These are phyloP conservation scores for Lineus longissimus DNA, from an alignment of 1,140 invertebrate species.

Conservation along the genomic window DNA sequence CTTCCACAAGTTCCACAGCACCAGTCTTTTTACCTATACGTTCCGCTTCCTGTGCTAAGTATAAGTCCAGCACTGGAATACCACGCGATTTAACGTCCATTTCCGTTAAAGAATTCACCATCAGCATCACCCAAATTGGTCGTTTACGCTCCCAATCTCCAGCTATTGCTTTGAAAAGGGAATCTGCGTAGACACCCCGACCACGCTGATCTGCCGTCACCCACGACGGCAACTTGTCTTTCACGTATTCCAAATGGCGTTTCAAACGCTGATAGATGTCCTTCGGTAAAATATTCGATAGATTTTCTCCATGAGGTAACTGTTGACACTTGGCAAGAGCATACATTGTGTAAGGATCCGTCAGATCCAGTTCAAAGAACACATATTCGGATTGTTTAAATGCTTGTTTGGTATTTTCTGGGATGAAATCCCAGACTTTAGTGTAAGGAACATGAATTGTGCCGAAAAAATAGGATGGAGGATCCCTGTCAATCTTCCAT, in stretches of 20 bases:
- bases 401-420: conserved; percentile 57
- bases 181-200: conserved; percentile 57
- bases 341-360: conserved; percentile 55
- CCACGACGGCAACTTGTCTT: conserved; percentile 53
- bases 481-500: conserved; percentile 50
- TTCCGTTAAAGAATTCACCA: conserved; percentile 60
- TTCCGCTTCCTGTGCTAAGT: conserved; percentile 59
- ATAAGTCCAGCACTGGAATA: conserved; percentile 60
- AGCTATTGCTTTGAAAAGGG: conserved; percentile 58
- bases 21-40: conserved; percentile 56
- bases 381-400: conserved; percentile 56
- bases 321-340: conserved; percentile 58
- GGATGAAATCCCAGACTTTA: conserved; percentile 60
- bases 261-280: conserved; percentile 56
- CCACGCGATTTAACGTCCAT: conserved; percentile 57
- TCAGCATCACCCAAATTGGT: conserved; percentile 61
- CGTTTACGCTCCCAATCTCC: conserved; percentile 60
- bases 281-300: conserved; percentile 55
- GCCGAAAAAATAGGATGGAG: conserved; percentile 61
- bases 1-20: conserved; percentile 59
- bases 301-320: conserved; percentile 53
- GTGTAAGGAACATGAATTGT: conserved; percentile 64
- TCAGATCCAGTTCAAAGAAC: conserved; percentile 61
- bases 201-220: conserved; percentile 56
- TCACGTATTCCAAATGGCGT: conserved; percentile 57